Evolutionary conservation across 2,888 invertebrate genomes (phyloP).

Genomic region (Tetropium fuscum): DNA sequence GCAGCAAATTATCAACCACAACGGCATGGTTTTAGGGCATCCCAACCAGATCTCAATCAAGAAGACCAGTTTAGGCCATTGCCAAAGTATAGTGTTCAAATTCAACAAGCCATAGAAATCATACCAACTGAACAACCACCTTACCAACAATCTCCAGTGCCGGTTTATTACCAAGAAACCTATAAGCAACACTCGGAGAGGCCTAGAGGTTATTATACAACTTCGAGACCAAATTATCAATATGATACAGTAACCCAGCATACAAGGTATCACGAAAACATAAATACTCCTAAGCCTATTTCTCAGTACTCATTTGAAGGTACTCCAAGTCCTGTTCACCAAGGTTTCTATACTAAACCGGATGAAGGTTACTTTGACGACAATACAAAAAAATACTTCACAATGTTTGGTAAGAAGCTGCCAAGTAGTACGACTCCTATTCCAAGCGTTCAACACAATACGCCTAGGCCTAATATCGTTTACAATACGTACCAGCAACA

Average conservation of each 20-base stretch:
- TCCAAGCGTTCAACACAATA: conserved; percentile 38
- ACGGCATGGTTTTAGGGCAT: conserved; percentile 50
- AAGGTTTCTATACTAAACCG: conserved; percentile 77
- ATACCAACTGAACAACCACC: conserved; percentile 53
- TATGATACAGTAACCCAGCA: conserved; percentile 61
- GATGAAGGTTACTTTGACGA: conserved; percentile 79
- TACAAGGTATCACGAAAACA: conserved; percentile 53
- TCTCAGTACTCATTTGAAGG: conserved; percentile 57
- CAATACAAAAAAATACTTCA: conserved; percentile 80
- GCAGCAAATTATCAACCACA: conserved; percentile 68
- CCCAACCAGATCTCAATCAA: conserved; percentile 45
- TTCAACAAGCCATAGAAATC: conserved; percentile 62
- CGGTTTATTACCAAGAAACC: conserved; percentile 44
- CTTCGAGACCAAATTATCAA: conserved; percentile 65
- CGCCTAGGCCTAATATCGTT: conserved; percentile 23
- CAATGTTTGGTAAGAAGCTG: conserved; percentile 79
- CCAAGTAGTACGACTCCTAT: conserved; percentile 66
- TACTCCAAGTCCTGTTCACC: conserved; percentile 67
- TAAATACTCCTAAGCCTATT: conserved; percentile 53
- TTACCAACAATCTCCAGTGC: conserved; percentile 41
- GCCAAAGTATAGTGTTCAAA: conserved; percentile 61
- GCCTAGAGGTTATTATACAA: conserved; percentile 69
- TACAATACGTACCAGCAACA: conserved; percentile 39
- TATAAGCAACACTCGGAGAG: conserved; percentile 57
- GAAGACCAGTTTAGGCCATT: conserved; percentile 54